Evolutionary conservation across 2,888 invertebrate species (phyloP).

Genomic region (Metacarcinus magister): DNA sequence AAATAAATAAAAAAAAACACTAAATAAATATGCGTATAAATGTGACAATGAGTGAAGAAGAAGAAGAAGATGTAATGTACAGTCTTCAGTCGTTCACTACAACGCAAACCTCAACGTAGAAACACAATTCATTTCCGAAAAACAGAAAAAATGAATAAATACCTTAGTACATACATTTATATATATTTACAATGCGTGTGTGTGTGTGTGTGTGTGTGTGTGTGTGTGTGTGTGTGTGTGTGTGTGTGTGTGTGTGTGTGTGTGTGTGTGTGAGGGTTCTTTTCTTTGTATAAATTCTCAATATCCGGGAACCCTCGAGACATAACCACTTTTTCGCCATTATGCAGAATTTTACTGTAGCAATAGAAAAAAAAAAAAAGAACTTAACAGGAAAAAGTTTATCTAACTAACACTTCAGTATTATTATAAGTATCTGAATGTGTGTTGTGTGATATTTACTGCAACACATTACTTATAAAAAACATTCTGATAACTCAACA

Average conservation of each 20-base stretch:
- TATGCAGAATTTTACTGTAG: not conserved
- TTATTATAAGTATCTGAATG: not conserved
- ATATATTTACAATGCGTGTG: not conserved
- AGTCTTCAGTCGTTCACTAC: not conserved
- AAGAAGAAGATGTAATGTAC: not conserved
- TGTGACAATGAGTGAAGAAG: not conserved
- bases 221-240: conserved; percentile 66
- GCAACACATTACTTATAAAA: no score
- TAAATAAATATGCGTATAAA: not conserved
- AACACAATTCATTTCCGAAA: no score
- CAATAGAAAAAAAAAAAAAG: not conserved
- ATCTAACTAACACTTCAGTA: not conserved
- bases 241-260: conserved; percentile 49
- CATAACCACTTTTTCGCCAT: not conserved
- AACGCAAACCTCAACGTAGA: no score
- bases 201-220: conserved; percentile 60
- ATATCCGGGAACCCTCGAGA: not conserved
- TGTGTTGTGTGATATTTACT: no score
- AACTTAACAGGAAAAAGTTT: not conserved
- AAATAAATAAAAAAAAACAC: not conserved
- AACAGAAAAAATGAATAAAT: no score
- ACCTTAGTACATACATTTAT: no score
- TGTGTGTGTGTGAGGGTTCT: not conserved
- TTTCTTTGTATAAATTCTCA: not conserved
- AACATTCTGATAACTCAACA: no score